Evolutionary conservation across 1,140 invertebrate species (phyloP).

Genomic region (Hycleus phaleratus): DNA sequence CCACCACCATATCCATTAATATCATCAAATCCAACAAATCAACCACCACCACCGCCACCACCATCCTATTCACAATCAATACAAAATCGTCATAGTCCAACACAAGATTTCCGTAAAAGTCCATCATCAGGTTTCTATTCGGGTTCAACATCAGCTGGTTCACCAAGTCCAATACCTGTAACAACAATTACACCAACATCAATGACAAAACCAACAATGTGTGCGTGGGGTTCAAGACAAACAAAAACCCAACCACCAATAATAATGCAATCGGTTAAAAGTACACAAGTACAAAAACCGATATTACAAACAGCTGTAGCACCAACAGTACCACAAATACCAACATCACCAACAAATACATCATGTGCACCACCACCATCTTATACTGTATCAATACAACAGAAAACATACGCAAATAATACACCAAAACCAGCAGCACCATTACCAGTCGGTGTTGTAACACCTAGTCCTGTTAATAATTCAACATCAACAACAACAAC

Average conservation of each 20-base stretch:
- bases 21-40: slow-evolving; percentile 46
- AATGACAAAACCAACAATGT: slow-evolving; percentile 63
- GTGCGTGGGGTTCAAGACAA: slow-evolving; percentile 70
- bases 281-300: slow-evolving; percentile 89
- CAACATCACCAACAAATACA: slow-evolving; percentile 39
- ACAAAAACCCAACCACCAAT: slow-evolving; percentile 83
- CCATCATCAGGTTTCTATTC: slow-evolving; percentile 74
- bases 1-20: slow-evolving; percentile 71
- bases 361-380: slow-evolving; percentile 66
- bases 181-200: slow-evolving; percentile 49
- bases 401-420: slow-evolving; percentile 49
- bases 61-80: slow-evolving; percentile 79
- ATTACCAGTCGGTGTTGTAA: slow-evolving; percentile 43
- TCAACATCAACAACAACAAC: slow-evolving; percentile 36
- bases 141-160: slow-evolving; percentile 67
- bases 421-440: slow-evolving; percentile 49
- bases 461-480: slow-evolving; percentile 28
- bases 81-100: slow-evolving; percentile 78
- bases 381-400: slow-evolving; percentile 71
- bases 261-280: slow-evolving; percentile 94
- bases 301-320: slow-evolving; percentile 88
- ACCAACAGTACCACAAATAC: slow-evolving; percentile 63
- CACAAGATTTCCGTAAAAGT: slow-evolving; percentile 61
- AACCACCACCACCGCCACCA: slow-evolving; percentile 61
- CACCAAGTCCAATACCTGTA: slow-evolving; percentile 73